Evolutionary conservation across 2,888 invertebrate genomes (phyloP), one percentile per base, ranked within the genome.

Genomic region (Dolomedes plantarius): DNA sequence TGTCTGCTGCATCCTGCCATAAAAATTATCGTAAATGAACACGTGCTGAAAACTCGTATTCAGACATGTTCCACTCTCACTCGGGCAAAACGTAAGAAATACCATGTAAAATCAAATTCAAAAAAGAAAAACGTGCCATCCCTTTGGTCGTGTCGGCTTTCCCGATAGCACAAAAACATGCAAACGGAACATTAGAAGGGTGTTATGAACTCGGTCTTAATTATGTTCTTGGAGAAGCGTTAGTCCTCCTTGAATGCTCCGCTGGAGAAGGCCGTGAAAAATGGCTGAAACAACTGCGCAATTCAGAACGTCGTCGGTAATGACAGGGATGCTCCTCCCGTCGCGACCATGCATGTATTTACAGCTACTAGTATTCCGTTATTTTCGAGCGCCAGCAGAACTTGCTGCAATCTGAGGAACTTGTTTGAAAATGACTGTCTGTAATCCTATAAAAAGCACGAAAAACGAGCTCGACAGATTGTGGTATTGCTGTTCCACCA

Each of bases 221-320:
- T 46, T 46, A 46, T 46, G 13, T 46, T 46, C 16, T 16, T 41
- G 6, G 2, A 9, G 41, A 41, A 46, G 41, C 41, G 41, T 46
- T 46, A 41, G 41, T 46, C 41, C 41, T 46, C 41, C 41, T 46
- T 46, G 41, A 46, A 46, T 16, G 41, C 41, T 46, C 16, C 16
- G 41, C 41, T 46, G 41, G 41, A 46, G 41, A 46, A 46, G 41
- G 41, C 41, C 41, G 41, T 46, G 41, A 46, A 46, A 36, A 46
- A 16, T 9, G 41, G 9, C 46, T 2, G 16, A 46, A 16, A 36
- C 11, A 11, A 36, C 36, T 36, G 11, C 36, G 36, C 16, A 16
- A 16, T 13, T 46, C 41, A 46, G 9, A 46, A 46, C 6, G 41
- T 46, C n/a, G n/a, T n/a, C 16, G 16, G 41, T 46, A 46, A 46